phyloP scores from a whole-genome alignment of 2,888 invertebrate species.

The Ennomos quercinarius region DNA sequence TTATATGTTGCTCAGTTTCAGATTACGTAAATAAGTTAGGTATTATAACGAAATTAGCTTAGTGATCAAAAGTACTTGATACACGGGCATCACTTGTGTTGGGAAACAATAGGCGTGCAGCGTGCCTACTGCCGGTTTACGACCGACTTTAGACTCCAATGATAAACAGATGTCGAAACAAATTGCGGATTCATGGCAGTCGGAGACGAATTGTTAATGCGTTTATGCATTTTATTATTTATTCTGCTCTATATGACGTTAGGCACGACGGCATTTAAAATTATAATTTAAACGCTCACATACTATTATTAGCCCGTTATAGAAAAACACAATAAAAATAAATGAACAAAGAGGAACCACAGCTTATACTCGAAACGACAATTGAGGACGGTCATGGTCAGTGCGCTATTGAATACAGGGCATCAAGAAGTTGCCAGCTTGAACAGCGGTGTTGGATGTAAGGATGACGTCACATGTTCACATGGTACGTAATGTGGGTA shows the following conservation, averaged over 20 bases:
- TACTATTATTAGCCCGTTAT: conserved; percentile 2
- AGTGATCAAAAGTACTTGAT: conserved; percentile 53
- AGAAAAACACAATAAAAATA: no score
- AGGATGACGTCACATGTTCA: conserved; percentile 10
- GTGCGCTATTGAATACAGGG: conserved; percentile 4
- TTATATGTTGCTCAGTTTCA: conserved; percentile 18
- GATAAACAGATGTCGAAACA: conserved; percentile 59
- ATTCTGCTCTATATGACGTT: not conserved
- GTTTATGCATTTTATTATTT: conserved; percentile 6
- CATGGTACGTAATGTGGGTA: conserved; percentile 11
- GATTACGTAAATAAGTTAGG: conserved; percentile 32
- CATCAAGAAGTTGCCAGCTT: conserved; percentile 1
- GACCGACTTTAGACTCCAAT: conserved; percentile 48
- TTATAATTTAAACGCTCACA: not conserved
- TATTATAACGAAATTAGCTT: conserved; percentile 50
- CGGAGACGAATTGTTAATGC: conserved; percentile 9
- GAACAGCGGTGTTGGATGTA: conserved; percentile 2
- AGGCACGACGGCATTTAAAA: not conserved
- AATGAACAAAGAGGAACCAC: conserved; percentile 1
- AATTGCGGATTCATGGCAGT: conserved; percentile 49
- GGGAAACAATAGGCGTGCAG: conserved; percentile 55
- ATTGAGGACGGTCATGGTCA: conserved; percentile 14
- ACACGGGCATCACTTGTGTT: conserved; percentile 50
- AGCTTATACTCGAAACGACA: not conserved
- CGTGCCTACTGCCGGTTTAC: conserved; percentile 46